Evolutionary conservation across 2,888 invertebrate species (phyloP).

Genomic region (Morinoia aosen): DNA sequence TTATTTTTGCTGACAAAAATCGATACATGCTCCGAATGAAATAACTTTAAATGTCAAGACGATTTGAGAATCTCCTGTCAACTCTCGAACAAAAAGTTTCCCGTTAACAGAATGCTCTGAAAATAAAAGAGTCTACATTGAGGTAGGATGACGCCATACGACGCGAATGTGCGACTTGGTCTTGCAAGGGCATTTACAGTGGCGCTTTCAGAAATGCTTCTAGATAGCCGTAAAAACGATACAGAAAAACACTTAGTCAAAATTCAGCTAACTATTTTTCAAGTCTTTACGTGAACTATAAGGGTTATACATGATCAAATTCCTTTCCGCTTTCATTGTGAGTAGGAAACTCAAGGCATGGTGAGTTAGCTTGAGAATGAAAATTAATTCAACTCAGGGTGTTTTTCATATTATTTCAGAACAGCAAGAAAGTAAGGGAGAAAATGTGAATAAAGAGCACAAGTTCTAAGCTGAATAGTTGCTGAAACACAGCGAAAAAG

Average conservation of each 20-base stretch:
- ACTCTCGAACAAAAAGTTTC: background rate
- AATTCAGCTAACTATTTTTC: background rate
- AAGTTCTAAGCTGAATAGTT: background rate
- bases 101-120: background rate
- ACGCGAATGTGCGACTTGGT: background rate
- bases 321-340: background rate
- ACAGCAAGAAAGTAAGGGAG: background rate
- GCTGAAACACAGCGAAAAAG: background rate
- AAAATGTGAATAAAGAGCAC: background rate
- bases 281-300: background rate
- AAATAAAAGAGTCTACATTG: background rate
- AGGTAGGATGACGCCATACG: background rate
- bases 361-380: background rate
- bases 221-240: background rate
- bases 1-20: background rate
- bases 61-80: background rate
- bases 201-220: background rate
- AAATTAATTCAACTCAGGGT: background rate
- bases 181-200: background rate
- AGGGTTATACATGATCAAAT: background rate
- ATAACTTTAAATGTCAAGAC: background rate
- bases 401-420: background rate
- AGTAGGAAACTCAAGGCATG: background rate
- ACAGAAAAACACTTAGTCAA: background rate
- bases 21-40: background rate